A percentile compares a stretch with the other conserved stretches of the same genome.
These are phyloP conservation scores for Pedionomus torquatus DNA, from an alignment of 2,113 vertebrate genomes.

Conservation along the genomic window DNA sequence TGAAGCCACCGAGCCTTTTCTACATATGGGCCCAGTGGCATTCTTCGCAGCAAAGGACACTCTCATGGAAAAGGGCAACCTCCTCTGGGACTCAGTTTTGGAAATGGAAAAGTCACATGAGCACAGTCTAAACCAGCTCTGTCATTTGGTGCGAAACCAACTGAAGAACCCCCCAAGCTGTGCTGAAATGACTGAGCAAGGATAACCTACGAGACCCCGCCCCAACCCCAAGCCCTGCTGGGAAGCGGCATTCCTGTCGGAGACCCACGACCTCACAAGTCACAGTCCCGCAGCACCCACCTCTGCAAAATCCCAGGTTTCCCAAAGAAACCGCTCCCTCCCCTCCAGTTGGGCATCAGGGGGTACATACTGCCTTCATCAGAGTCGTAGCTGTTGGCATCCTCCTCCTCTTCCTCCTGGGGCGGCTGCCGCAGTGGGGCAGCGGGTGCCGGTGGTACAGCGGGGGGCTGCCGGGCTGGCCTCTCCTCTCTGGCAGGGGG, in stretches of 20 bases:
- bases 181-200: not conserved
- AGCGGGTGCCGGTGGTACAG: not conserved
- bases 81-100: not conserved
- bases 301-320: not conserved
- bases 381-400: constrained; percentile 92
- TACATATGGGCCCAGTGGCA: fast-evolving
- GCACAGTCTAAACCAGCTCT: not conserved
- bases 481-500: constrained; percentile 76
- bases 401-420: constrained; percentile 85
- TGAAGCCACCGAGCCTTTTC: not conserved
- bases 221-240: fast-evolving
- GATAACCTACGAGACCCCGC: not conserved
- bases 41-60: not conserved
- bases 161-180: not conserved
- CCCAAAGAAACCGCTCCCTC: not conserved
- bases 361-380: constrained; percentile 91
- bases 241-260: fast-evolving
- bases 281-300: fast-evolving
- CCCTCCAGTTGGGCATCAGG: fast-evolving
- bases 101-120: fast-evolving
- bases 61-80: not conserved
- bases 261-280: fast-evolving
- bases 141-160: not conserved
- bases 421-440: constrained; percentile 73
- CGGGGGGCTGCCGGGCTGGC: constrained; percentile 39